Base-by-base conservation (phyloP, 2,888 invertebrate species). In the Abrostola tripartita region DNA sequence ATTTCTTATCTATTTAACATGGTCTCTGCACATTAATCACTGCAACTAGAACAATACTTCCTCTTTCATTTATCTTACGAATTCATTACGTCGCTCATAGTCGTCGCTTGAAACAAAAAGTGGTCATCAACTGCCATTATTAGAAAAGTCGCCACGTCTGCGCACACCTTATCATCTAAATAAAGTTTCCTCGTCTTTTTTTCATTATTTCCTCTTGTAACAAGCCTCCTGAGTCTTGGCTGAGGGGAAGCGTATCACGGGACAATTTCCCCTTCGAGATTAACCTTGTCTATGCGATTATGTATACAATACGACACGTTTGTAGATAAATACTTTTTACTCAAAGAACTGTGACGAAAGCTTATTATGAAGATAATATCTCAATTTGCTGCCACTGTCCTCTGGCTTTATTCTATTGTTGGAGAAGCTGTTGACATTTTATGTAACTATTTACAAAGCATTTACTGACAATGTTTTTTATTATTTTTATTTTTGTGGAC, bases 191-290 rank as follows among this genome's bases (percentile, higher is more conserved):
- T 57, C 56, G 61, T 52, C 61, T 68, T 78, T 77, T 77, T 80
- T 76, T 78, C 80, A 78, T 83, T 80, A 80, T 82, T 78, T 78
- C 69, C 70, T 79, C 50, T 55, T 14, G 63, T 65, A 69, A 71
- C 69, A 65, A 52, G 70, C 71, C 69, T 74, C 71, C 63, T 55
- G 66, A 74, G 71, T 74, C 68, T 61, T 79, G 76, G 79, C 83
- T 84, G 85, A 87, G 81, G 81, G 85, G 87, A 86, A 87, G 86
- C 85, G 85, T 87, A 86, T 89, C 86, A 86, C 81, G 81, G 82
- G 85, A 88, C 89, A 91, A 92, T 92, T 92, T 92, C 92, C 92
- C 74, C 63, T 76, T 74, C 80, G 82, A 85, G 90, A 92, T 90
- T 88, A 89, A 81, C 74, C 69, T 57, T 68, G 65, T 52, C 63